Base-by-base conservation (phyloP, 2,113 vertebrate species). In the Oryzias melastigma region DNA sequence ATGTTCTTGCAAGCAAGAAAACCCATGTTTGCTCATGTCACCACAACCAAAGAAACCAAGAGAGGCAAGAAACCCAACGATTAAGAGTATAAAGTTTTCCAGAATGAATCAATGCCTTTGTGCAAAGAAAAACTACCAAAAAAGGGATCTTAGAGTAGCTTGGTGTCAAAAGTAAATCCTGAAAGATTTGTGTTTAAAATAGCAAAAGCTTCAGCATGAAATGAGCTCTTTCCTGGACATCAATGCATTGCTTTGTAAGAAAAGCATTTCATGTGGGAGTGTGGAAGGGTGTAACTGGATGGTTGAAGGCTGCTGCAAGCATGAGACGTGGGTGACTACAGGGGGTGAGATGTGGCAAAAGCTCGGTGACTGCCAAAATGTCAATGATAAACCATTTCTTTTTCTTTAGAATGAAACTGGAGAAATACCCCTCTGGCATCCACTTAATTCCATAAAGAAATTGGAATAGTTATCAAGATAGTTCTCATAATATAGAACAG, bases 251-350 rank as follows among this genome's bases (percentile, higher is more conserved):
- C 65, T 67, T 65, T 81, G 66, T 63, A 47, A 70, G 68, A 35
- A 82, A 81, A 47, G 74, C 82, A 85, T 85, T 77, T 73, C 29
- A 58, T 54, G 62, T 62, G 51, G 58, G 53, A 58, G 73, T 24
- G 16, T 65, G 68, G 57, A 68, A 48, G 50, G 77, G 62, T 3
- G 29, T 71, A 76, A 52, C 57, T 50, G 72, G 19, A 83, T 76
- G 65, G 72, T 82, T 77, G 53, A 46, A 25, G 49, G 48, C 46
- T 47, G 8, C 17, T 45, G 41, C 14, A 40, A 44, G 52, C 58
- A 1, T 4, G 12, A 62, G 73, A 16, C 45, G 50, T 24, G 16
- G 24, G 51, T 25, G 51, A 62, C 42, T 5, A 14, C 51, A 22
- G 25, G 44, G 50, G 7, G 40, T 13, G 27, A 46, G 5, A 25